phyloP scores from a whole-genome alignment of 1,140 invertebrate species.

The Papilio helenus region DNA sequence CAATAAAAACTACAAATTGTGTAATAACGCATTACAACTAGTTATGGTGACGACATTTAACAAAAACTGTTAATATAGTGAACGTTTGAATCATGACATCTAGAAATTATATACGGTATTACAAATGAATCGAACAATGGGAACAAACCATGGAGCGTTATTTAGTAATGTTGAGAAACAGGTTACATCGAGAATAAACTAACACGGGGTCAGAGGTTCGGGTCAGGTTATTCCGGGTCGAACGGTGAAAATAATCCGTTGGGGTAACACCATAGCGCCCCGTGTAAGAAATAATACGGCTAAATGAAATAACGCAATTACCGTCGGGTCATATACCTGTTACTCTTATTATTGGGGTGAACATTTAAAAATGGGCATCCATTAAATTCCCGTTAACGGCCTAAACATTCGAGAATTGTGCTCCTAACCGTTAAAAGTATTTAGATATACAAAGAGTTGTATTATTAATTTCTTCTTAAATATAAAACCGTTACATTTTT shows the following conservation, averaged over 20 bases:
- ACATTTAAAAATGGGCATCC: constrained; percentile 49
- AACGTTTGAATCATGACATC: background rate
- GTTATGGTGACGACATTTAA: background rate
- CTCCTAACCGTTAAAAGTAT: background rate
- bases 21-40: background rate
- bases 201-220: constrained; percentile 70
- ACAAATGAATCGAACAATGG: constrained; percentile 17
- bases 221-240: constrained; percentile 62
- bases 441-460: background rate
- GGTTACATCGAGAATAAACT: constrained; percentile 67
- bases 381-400: background rate
- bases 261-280: constrained; percentile 53
- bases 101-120: background rate
- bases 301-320: constrained; percentile 70
- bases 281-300: constrained; percentile 53
- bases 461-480: background rate
- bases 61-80: background rate
- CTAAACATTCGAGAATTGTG: background rate
- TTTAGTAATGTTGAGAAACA: constrained; percentile 62
- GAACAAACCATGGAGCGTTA: constrained; percentile 40
- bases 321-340: constrained; percentile 50
- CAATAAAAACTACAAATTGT: constrained; percentile 19
- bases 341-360: constrained; percentile 58
- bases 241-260: constrained; percentile 66
- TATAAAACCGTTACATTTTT: constrained; percentile 15